These are phyloP conservation scores for Salarias fasciatus DNA, from an alignment of 2,797 vertebrate species.

Conservation along the genomic window DNA sequence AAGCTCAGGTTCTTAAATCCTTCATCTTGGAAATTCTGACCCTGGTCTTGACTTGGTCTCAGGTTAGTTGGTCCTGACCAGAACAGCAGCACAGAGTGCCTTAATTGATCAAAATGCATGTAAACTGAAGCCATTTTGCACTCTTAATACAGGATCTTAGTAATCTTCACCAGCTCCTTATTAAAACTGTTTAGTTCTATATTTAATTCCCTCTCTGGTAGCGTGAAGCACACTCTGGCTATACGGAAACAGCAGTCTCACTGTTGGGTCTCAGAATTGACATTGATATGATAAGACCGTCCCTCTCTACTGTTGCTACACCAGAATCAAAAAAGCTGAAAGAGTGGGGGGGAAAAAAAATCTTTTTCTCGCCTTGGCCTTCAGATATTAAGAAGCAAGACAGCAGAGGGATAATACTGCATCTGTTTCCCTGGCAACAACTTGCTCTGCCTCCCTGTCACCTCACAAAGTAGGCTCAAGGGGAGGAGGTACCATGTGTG, in stretches of 20 bases:
- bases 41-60: too few species aligned
- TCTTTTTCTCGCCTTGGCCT: constrained; percentile 34
- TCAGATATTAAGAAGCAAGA: constrained; percentile 60
- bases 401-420: constrained; percentile 57
- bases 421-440: constrained; percentile 82
- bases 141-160: too few species aligned
- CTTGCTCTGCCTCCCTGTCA: constrained; percentile 65
- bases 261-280: neutral
- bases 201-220: constrained; percentile 6
- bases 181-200: constrained; percentile 28
- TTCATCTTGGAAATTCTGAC: too few species aligned
- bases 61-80: too few species aligned
- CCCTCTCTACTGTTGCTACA: constrained; percentile 23
- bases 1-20: too few species aligned
- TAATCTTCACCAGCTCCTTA: constrained; percentile 11
- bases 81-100: too few species aligned
- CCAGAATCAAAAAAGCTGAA: constrained; percentile 34
- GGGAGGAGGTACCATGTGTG: constrained; percentile 28
- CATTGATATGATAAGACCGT: constrained; percentile 4
- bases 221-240: neutral
- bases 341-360: constrained; percentile 31
- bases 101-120: too few species aligned
- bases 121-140: too few species aligned
- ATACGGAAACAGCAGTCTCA: constrained; percentile 1
- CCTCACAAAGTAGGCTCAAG: constrained; percentile 50